Evolutionary conservation across 2,888 invertebrate genomes (phyloP), one percentile per base, ranked within the genome.

Genomic region (Meghimatium bilineatum): DNA sequence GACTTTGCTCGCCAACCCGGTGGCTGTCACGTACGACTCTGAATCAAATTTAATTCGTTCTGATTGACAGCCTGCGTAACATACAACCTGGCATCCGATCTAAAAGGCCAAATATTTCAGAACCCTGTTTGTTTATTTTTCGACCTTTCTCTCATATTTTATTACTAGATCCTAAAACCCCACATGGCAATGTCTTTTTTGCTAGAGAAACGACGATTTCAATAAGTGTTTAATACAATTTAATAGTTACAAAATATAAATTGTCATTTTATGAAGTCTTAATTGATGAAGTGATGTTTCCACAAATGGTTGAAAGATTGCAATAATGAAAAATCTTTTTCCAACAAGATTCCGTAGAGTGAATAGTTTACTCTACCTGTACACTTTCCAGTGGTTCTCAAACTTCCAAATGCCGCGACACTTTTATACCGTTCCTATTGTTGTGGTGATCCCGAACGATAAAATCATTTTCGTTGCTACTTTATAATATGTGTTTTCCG

Each of bases 11-110:
- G 69, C 69, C 32, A 63, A 67, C 79, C 49, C 52, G 10, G 23
- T 49, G 49, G 49, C 49, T 17, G 52, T 52, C 69, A 69, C 77
- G 77, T 77, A 63, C 63, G 36, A 6, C 38, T 34, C 29, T 23
- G 63, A 8, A n/a, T 26, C 36, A 49, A 66, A 44, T 38, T 69
- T 79, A 67, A 79, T 79, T 79, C 69, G 79, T 69, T 79, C 79
- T 79, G 79, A 79, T 69, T 79, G 79, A 79, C 79, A 69, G 79
- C 79, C 79, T 69, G 79, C 69, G 79, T 79, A 79, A 79, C 67
- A 49, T 63, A 79, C 79, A 67, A 69, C 69, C 69, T 79, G 79
- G 44, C 23, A 12, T 49, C 32, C 67, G 69, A 63, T 17, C 77
- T 38, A 63, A 63, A 63, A 63, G 77, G 77, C 36, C 63, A 77